Evolutionary conservation across 1,140 invertebrate species (phyloP).

Genomic region (Whitmania pigra): DNA sequence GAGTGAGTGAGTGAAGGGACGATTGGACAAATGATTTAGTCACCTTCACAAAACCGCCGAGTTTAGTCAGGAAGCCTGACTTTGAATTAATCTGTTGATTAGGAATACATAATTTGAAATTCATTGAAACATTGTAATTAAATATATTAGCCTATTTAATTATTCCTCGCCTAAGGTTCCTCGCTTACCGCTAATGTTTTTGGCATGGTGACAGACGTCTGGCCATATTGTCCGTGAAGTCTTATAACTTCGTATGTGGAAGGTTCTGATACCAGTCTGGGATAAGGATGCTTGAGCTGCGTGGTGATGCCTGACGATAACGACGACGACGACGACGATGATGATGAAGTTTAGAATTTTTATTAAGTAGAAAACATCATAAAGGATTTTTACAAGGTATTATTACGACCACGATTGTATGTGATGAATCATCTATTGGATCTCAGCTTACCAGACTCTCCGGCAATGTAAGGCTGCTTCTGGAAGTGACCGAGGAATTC

Average conservation of each 20-base stretch:
- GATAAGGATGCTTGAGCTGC: constrained; percentile 31
- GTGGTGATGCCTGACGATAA: constrained; percentile 22
- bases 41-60: constrained; percentile 33
- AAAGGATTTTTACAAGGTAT: neutral
- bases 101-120: neutral
- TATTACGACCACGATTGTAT: neutral
- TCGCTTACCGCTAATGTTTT: neutral
- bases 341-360: too few relatives aligned
- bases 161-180: neutral
- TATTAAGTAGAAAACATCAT: too few relatives aligned
- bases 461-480: constrained; percentile 35
- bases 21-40: neutral
- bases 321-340: too few relatives aligned
- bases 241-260: constrained; percentile 34
- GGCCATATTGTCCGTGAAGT: constrained; percentile 33
- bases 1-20: neutral
- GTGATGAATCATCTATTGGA: neutral
- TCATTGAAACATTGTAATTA: neutral
- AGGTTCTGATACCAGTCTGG: constrained; percentile 33
- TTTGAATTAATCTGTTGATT: constrained; percentile 34
- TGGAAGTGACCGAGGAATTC: constrained; percentile 35
- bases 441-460: constrained; percentile 31
- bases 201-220: neutral
- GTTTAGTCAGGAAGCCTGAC: constrained; percentile 36
- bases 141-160: neutral